Evolutionary conservation across 2,888 invertebrate genomes (phyloP).

Genomic region (Pteria penguin): DNA sequence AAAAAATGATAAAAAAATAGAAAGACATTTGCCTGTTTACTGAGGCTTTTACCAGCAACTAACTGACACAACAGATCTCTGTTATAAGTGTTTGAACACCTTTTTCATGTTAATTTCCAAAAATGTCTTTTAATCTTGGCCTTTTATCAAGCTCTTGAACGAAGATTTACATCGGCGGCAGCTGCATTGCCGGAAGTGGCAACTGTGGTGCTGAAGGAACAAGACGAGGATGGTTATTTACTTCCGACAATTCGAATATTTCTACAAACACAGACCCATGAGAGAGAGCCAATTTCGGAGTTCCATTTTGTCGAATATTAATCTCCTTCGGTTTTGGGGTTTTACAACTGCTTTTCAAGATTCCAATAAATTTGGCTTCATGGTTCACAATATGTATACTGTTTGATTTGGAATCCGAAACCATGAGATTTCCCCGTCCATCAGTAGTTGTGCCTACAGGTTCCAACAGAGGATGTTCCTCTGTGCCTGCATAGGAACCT

Average conservation of each 20-base stretch:
- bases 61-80: no score
- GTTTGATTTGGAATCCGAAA: conserved; percentile 17
- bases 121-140: no score
- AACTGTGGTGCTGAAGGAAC: neutral
- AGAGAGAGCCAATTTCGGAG: conserved; percentile 6
- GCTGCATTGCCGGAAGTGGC: neutral
- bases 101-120: no score
- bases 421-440: conserved; percentile 19
- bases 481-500: conserved; percentile 7
- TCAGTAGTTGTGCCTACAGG: conserved; percentile 20
- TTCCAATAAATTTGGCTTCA: neutral
- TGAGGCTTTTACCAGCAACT: no score
- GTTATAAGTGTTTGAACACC: no score
- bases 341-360: conserved; percentile 8
- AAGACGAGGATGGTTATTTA: neutral
- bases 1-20: no score
- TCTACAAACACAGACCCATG: conserved; percentile 15
- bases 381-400: conserved; percentile 6
- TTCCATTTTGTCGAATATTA: conserved; percentile 13
- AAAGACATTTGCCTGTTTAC: no score
- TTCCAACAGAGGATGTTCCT: neutral
- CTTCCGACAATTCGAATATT: conserved; percentile 12
- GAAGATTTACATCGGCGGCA: neutral
- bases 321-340: conserved; percentile 13
- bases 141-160: no score